Percentiles rank a stretch among this genome's conserved stretches.
phyloP scores from a whole-genome alignment of 2,113 vertebrate genomes.

The Sula dactylatra region DNA sequence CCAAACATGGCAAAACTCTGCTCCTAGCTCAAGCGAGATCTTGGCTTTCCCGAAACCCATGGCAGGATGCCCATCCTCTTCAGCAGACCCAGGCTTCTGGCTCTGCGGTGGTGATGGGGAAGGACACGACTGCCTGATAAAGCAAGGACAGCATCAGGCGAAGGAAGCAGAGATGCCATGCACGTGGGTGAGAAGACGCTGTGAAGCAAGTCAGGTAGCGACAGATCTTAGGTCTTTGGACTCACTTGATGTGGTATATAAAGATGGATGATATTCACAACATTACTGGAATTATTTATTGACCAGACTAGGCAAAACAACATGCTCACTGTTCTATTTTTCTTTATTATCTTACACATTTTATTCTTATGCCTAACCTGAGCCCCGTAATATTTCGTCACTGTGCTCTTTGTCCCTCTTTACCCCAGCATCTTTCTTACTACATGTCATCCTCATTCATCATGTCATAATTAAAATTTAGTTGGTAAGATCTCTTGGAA shows the following conservation, averaged over 20 bases:
- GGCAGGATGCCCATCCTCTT: background rate
- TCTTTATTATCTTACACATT: background rate
- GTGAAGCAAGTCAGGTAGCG: background rate
- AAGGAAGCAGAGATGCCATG: background rate
- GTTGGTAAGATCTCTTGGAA: background rate
- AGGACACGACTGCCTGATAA: background rate
- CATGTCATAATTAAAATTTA: slow-evolving; percentile 31
- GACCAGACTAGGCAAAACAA: background rate
- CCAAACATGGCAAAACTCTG: background rate
- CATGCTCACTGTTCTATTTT: background rate
- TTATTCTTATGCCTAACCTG: background rate
- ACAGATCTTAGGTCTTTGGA: background rate
- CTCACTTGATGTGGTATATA: background rate
- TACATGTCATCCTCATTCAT: background rate
- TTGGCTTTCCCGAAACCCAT: background rate
- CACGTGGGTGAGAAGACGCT: background rate
- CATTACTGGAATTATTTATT: slow-evolving; percentile 29
- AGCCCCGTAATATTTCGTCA: slow-evolving; percentile 20
- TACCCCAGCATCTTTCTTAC: background rate
- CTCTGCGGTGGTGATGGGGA: background rate
- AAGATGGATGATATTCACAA: background rate
- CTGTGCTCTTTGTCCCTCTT: background rate
- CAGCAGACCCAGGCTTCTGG: background rate
- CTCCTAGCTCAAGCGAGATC: background rate
- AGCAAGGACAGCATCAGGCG: rapidly evolving